Base-by-base conservation (phyloP, 2,888 invertebrate genomes). In the Agrilus biguttatus region DNA sequence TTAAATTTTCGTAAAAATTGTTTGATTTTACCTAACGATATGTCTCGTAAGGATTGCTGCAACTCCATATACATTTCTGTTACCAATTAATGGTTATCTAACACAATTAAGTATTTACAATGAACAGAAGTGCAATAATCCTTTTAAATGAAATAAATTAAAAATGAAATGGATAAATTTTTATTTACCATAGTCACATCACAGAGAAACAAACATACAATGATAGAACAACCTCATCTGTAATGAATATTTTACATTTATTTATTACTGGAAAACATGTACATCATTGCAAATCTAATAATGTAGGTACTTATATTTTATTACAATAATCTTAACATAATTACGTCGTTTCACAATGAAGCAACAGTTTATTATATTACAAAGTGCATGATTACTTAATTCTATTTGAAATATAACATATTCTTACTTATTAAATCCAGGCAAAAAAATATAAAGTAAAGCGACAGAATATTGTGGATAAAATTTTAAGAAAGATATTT, bases 161-260 rank as follows among this genome's bases (percentile, higher is more conserved):
- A 42, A 37, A 35, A 39, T 36, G 60, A 65, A 65, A 62, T 62
- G 60, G 63, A 62, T 63, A 65, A 65, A 63, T 64, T 65, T 23
- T 65, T 65, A 62, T 64, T 63, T 61, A 60, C 64, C 58, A 57
- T 64, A 60, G 63, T 65, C 65, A 65, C 65, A 65, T 65, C 65
- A 65, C 62, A 64, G 62, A 64, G 61, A 65, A 65, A 65, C 63
- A 63, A 63, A 65, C 65, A 64, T 64, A 63, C 64, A 65, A 61
- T 60, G 58, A 60, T 58, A 61, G 61, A 62, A 62, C 61, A 60
- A 60, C 57, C 59, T 63, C 23, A 23, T 23, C 61, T 57, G 58
- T 59, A 61, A 60, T 60, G 59, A 60, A 59, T 59, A 59, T 61
- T 60, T 52, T 53, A 63, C 62, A 63, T 59, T 57, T 61, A 63